Conservation (phyloP, 2,888 invertebrate species). For the Diplazon laetatorius region DNA sequence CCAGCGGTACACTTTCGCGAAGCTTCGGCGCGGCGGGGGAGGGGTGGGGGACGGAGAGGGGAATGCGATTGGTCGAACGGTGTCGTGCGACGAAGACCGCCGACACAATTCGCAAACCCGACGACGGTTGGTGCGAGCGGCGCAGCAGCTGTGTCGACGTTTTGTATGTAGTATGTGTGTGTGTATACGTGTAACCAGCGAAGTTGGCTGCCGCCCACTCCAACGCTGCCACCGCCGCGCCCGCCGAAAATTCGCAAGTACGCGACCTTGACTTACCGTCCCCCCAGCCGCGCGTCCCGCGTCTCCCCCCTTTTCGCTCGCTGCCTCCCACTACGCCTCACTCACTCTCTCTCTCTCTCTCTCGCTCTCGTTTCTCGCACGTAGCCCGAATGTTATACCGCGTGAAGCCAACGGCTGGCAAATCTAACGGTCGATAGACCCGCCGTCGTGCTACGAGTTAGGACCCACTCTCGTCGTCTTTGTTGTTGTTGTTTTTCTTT, state of each 20-base stretch:
- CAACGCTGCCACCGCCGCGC: constrained; percentile 48
- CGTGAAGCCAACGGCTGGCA: constrained; percentile 41
- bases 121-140: constrained; percentile 27
- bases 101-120: constrained; percentile 12
- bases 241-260: constrained; percentile 71
- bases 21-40: no score
- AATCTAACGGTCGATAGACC: constrained; percentile 69
- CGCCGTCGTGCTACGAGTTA: constrained; percentile 5
- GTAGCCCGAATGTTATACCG: not conserved
- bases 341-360: constrained; percentile 12
- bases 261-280: constrained; percentile 73
- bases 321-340: not conserved
- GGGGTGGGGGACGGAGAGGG: no score
- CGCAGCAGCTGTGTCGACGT: not conserved
- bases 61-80: constrained; percentile 53
- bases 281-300: not conserved
- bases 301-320: not conserved
- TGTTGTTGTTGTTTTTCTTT: not conserved
- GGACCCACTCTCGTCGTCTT: not conserved
- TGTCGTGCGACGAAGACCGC: constrained; percentile 19
- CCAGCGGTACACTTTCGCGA: constrained; percentile 58
- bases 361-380: not conserved
- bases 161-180: not conserved
- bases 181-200: constrained; percentile 21
- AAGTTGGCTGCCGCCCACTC: constrained; percentile 29